Evolutionary conservation across 2,113 vertebrate species (phyloP).

Genomic region (Illadopsis cleaveri): DNA sequence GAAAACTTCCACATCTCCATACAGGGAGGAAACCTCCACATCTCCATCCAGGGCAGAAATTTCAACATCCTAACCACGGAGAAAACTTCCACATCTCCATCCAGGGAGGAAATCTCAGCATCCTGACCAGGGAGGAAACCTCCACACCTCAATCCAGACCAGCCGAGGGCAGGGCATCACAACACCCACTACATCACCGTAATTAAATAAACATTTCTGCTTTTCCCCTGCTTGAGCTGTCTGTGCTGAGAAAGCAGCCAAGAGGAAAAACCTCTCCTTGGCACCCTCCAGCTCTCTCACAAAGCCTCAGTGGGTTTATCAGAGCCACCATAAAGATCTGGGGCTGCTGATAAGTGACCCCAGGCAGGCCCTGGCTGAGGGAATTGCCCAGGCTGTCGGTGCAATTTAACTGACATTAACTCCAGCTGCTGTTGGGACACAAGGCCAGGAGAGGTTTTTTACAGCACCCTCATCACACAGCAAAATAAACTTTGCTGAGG

Average conservation of each 20-base stretch:
- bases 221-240: accelerated
- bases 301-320: background rate
- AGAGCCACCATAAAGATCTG: slow-evolving; percentile 33
- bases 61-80: too few relatives aligned
- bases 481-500: background rate
- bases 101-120: too few relatives aligned
- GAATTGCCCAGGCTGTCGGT: background rate
- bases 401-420: background rate
- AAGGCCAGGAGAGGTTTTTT: background rate
- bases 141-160: too few relatives aligned
- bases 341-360: background rate
- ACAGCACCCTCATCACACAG: background rate
- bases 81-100: too few relatives aligned
- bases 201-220: accelerated
- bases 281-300: background rate
- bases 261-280: background rate
- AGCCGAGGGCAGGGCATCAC: background rate
- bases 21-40: too few relatives aligned
- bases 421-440: background rate
- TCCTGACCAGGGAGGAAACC: too few relatives aligned
- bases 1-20: too few relatives aligned
- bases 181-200: accelerated
- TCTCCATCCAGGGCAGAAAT: too few relatives aligned
- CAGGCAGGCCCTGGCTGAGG: background rate
- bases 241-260: background rate